Base-by-base conservation (phyloP, 2,888 invertebrate species). In the Phytoseiulus persimilis region DNA sequence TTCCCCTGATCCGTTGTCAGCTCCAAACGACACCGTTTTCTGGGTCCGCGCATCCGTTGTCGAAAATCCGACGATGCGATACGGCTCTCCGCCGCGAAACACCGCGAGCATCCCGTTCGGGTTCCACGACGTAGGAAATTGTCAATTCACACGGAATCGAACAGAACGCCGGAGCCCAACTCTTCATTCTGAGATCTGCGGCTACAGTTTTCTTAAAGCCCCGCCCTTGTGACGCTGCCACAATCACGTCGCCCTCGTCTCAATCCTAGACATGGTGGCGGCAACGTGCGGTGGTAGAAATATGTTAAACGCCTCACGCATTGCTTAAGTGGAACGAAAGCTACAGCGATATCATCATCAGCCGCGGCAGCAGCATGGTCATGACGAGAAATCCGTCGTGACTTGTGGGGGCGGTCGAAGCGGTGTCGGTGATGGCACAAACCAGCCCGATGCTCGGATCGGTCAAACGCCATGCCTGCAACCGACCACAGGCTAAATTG, bases 251-350 rank as follows among this genome's bases (percentile, higher is more conserved):
- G 65, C 28, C 65, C 11, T 65, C 65, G 65, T 23, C 65, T 65
- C 65, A 6, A 23, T 65, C 18, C 65, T 23, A 65, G 65, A 65
- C 65, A 65, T 65, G 18, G 65, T 65, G 65, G 65, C 65, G 65
- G 65, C 65, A 65, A 65, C 65, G 65, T 65, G 65, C 65, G 65
- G 65, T 65, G 5, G 65, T 65, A 23, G 65, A 65, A 65, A 28
- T 65, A 65, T 65, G 65, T 65, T 65, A 65, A 65, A 65, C 65
- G 65, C 65, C 65, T 65, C 65, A 65, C 65, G 65, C 65, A 65
- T 65, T 65, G 65, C 65, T 65, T 65, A 65, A 65, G 65, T 65
- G 65, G 65, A 65, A 65, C 65, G 65, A 65, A 65, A 65, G 65
- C 65, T 65, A 65, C 65, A 65, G 23, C 11, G 65, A 65, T 65